Evolutionary conservation across 53 echinoderm and acorn worm species (phyloP).

Genomic region (Holothuria leucospilota): DNA sequence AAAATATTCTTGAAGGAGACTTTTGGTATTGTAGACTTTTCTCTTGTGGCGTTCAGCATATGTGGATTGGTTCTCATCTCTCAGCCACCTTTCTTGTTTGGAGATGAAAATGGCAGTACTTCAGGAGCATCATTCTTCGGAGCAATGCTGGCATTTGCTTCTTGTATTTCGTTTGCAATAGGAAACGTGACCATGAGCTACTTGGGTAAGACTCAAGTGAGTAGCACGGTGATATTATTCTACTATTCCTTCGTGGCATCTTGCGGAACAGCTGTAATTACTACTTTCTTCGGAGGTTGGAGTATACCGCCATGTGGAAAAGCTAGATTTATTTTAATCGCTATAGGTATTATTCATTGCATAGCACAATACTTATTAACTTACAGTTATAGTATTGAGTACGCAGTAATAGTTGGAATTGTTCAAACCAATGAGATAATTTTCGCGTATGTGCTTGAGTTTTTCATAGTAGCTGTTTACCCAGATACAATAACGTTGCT

Average conservation of each 20-base stretch:
- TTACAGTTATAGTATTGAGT: neutral
- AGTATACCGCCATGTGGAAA: neutral
- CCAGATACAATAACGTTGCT: neutral
- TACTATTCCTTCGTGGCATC: neutral
- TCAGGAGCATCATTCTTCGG: neutral
- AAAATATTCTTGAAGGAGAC: constrained; percentile 26
- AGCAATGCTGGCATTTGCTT: constrained; percentile 8
- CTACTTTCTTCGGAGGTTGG: neutral
- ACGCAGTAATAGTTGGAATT: neutral
- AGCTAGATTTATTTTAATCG: neutral
- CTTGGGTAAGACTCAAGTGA: neutral
- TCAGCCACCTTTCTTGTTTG: constrained; percentile 15
- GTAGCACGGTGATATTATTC: neutral
- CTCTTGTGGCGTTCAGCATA: neutral
- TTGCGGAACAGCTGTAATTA: neutral
- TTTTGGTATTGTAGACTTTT: constrained; percentile 2
- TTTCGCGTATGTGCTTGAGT: neutral
- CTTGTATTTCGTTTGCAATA: neutral
- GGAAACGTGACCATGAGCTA: neutral
- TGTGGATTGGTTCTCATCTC: constrained; percentile 13
- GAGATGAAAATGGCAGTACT: neutral
- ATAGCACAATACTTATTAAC: neutral
- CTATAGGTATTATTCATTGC: neutral
- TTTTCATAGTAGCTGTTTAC: neutral
- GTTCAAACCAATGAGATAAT: constrained; percentile 1